Conservation (phyloP, 1,140 invertebrate genomes). For the Drosophila ficusphila region DNA sequence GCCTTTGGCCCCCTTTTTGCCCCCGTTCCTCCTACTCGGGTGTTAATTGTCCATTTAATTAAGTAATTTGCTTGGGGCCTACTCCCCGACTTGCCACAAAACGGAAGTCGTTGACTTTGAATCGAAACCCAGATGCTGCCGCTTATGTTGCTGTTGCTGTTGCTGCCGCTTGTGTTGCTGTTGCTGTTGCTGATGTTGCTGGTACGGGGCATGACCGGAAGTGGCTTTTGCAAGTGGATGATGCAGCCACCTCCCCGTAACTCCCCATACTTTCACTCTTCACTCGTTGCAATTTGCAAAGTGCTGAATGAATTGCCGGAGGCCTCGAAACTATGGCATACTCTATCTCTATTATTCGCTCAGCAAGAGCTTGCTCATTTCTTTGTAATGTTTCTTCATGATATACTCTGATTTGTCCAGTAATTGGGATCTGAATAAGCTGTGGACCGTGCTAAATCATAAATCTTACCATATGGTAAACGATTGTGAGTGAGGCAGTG, state of each 20-base stretch:
- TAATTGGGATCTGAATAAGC: conserved; percentile 28
- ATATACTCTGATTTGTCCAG: conserved; percentile 33
- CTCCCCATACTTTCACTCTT: conserved; percentile 32
- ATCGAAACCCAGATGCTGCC: conserved; percentile 53
- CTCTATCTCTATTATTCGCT: conserved; percentile 10
- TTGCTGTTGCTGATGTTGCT: conserved; percentile 1
- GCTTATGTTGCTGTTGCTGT: not conserved
- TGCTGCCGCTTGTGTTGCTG: not conserved
- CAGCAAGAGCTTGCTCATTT: not conserved
- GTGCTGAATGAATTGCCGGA: conserved; percentile 2
- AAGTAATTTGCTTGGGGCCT: conserved; percentile 75
- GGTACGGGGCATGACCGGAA: conserved; percentile 61
- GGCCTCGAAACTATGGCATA: conserved; percentile 7
- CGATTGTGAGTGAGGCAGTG: conserved; percentile 13
- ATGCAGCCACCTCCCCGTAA: conserved; percentile 1
- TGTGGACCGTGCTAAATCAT: conserved; percentile 11
- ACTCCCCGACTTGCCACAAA: conserved; percentile 29
- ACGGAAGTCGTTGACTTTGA: conserved; percentile 83
- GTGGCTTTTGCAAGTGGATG: conserved; percentile 49
- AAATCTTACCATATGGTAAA: conserved; percentile 21
- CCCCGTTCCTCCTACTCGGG: conserved; percentile 43
- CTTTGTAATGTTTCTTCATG: not conserved
- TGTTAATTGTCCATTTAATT: conserved; percentile 83
- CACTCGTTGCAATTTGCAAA: conserved; percentile 36
- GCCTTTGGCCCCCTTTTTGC: not conserved